These are phyloP conservation scores for Pardalotus punctatus DNA, from an alignment of 2,113 vertebrate species.

Conservation along the genomic window DNA sequence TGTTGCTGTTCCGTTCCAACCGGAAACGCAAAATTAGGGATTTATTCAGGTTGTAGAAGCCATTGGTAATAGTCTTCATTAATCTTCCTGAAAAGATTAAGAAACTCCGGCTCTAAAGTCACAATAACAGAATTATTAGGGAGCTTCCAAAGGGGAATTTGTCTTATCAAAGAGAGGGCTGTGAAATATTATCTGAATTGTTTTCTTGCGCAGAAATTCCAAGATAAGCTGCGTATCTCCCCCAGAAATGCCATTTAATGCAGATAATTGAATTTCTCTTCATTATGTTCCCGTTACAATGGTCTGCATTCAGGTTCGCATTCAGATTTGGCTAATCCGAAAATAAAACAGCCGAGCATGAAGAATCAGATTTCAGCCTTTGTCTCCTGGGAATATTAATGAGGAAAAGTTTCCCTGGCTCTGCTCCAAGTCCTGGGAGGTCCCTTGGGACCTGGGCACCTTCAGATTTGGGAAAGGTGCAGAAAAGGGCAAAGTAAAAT, in stretches of 20 bases:
- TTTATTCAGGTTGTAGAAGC: not conserved
- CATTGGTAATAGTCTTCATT: not conserved
- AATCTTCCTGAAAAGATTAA: not conserved
- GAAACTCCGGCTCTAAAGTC: not conserved
- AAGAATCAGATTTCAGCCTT: not conserved
- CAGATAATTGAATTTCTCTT: not conserved
- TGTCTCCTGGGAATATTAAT: not conserved
- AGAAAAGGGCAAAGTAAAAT: not conserved
- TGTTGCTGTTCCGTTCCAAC: rapidly evolving
- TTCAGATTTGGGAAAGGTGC: not conserved
- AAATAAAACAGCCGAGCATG: not conserved
- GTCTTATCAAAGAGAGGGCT: not conserved
- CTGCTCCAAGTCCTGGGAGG: not conserved
- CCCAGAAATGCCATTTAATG: not conserved
- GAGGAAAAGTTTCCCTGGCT: not conserved
- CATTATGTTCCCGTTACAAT: not conserved
- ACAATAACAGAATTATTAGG: not conserved
- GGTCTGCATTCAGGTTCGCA: not conserved
- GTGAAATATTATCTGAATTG: not conserved
- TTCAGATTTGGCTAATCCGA: not conserved
- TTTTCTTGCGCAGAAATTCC: not conserved
- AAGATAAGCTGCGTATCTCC: not conserved
- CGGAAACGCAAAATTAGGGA: not conserved
- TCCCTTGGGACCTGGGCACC: not conserved
- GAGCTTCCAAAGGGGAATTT: not conserved